Evolutionary conservation across 2,888 invertebrate genomes (phyloP), one percentile per base, ranked within the genome.

Genomic region (Cosmia trapezina): DNA sequence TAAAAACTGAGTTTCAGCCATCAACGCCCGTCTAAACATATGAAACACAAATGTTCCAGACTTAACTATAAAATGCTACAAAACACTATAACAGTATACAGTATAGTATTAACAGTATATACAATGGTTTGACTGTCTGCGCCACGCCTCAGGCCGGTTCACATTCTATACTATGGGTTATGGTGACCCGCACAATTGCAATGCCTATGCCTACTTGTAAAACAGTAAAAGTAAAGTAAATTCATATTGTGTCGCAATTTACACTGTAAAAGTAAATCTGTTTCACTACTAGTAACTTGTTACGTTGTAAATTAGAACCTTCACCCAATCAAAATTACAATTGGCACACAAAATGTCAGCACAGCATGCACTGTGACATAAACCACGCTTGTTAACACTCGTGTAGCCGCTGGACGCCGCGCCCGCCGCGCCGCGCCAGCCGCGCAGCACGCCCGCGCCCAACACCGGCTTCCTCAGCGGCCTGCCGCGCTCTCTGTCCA

Each of bases 401-500:
- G 64, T 66, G 78, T 67, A 79, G 83, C 73, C 80, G 1, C 33
- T 22, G 73, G 70, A 70, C 19, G 53, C 9, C 47, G 41, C 79
- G 43, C 79, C 54, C 72, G 28, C 41, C 0, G 79, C 67, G 68
- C 70, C 85, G 79, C 49, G 54, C 1, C 90, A 85, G 56, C 65
- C 75, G 17, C 53, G 75, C 54, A 82, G 82, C 33, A n/a, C 70
- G 74, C 70, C 33, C 1, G 88, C 5, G 8, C 90, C 83, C 53
- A 87, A 90, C 87, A 88, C 91, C 37, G 92, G 95, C 77, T 96
- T 96, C 90, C 93, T 96, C 3, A 93, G 93, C 90, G 95, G 94
- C 0, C 90, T 96, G 14, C 96, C 96, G 1, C 83, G 96, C 1
- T 96, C 96, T 0, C 91, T 96, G 7, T 95, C 94, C 91, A 96